Percentiles rank a stretch among this genome's conserved stretches.
Conservation (phyloP, 2,113 vertebrate genomes). For the Syrrhaptes paradoxus region DNA sequence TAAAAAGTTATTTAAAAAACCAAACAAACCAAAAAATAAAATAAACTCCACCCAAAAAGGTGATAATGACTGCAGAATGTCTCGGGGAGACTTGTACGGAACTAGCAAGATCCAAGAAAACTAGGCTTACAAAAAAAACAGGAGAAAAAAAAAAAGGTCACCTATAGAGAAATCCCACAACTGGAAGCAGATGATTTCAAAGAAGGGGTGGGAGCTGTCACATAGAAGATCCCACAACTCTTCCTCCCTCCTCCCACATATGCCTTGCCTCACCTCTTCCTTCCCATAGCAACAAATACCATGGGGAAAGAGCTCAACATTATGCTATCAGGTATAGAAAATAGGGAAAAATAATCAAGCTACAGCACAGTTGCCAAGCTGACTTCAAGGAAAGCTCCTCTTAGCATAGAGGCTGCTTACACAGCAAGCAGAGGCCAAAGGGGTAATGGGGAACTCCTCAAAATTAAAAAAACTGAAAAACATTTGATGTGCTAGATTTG, state of each 20-base stretch:
- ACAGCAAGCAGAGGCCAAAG: constrained; percentile 52
- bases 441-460: constrained; percentile 16
- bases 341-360: background rate
- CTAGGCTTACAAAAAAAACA: constrained; percentile 47
- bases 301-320: background rate
- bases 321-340: background rate
- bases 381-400: constrained; percentile 34
- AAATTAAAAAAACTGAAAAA: background rate
- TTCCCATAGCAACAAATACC: background rate
- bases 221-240: background rate
- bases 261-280: background rate
- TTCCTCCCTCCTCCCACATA: background rate
- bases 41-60: constrained; percentile 86
- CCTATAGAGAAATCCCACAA: constrained; percentile 74
- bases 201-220: background rate
- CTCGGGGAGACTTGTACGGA: constrained; percentile 82
- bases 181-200: constrained; percentile 67
- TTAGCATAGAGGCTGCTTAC: constrained; percentile 48
- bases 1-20: constrained; percentile 79
- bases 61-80: constrained; percentile 85
- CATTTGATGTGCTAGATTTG: background rate
- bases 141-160: background rate
- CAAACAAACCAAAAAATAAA: constrained; percentile 63
- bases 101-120: constrained; percentile 71
- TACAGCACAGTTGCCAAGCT: constrained; percentile 19